Conservation (phyloP, 2,888 invertebrate species). For the Syrista parreyssii region DNA sequence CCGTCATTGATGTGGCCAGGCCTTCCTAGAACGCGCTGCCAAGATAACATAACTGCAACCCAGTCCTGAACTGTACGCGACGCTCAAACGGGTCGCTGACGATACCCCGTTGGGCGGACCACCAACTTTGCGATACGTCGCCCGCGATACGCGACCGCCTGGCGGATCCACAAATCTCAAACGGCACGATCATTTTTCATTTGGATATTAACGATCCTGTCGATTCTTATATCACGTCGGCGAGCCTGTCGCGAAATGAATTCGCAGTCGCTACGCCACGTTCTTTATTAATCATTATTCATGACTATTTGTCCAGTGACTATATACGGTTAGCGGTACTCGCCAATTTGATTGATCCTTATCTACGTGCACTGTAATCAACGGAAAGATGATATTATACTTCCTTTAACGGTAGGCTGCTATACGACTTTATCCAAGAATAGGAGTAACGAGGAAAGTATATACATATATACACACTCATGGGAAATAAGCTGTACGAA, state of each 20-base stretch:
- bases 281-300: background rate
- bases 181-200: background rate
- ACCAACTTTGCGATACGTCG: background rate
- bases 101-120: background rate
- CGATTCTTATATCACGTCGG: background rate
- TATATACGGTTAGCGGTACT: background rate
- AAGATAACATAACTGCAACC: background rate
- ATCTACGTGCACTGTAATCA: background rate
- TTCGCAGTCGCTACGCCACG: background rate
- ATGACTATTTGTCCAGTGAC: background rate
- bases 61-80: slow-evolving; percentile 13
- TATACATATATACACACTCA: background rate
- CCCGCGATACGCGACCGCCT: background rate
- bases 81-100: slow-evolving; percentile 10
- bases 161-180: background rate
- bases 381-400: background rate
- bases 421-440: background rate
- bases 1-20: slow-evolving; percentile 43
- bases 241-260: background rate
- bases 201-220: background rate
- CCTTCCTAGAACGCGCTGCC: slow-evolving; percentile 7
- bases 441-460: background rate
- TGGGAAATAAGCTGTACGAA: background rate
- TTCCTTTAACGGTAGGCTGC: background rate
- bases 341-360: background rate